Percentiles rank a stretch among this genome's conserved stretches.
These are phyloP conservation scores for Drepana falcataria DNA, from an alignment of 2,888 invertebrate species.

Conservation along the genomic window DNA sequence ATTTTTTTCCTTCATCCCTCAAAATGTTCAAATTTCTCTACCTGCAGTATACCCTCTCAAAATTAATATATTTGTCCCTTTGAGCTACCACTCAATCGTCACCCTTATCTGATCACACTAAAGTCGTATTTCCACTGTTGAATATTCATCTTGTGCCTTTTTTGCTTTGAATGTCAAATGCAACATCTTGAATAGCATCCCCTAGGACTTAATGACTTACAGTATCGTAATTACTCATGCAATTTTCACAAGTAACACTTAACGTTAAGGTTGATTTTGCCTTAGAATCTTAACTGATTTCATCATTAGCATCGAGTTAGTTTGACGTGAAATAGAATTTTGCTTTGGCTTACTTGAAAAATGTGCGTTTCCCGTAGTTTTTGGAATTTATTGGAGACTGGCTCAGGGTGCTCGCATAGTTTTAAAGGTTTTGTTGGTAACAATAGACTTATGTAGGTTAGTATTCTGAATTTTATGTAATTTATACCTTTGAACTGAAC, in stretches of 20 bases:
- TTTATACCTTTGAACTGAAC: background rate
- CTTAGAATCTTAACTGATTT: constrained; percentile 19
- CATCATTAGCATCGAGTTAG: constrained; percentile 32
- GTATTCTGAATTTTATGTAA: constrained; percentile 16
- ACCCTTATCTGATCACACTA: constrained; percentile 21
- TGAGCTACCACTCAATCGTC: constrained; percentile 13
- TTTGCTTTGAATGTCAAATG: constrained; percentile 22
- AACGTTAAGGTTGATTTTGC: constrained; percentile 33
- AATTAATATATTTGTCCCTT: constrained; percentile 17
- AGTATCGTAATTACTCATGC: constrained; percentile 36
- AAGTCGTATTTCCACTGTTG: constrained; percentile 17
- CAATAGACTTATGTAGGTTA: constrained; percentile 14
- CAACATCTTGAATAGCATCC: constrained; percentile 75
- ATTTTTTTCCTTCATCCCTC: constrained; percentile 72
- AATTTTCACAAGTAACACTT: constrained; percentile 32
- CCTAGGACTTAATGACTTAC: constrained; percentile 66
- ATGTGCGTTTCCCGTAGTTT: constrained; percentile 68
- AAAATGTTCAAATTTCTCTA: constrained; percentile 75
- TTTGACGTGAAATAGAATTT: constrained; percentile 47
- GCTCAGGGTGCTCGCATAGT: constrained; percentile 29
- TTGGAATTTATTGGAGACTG: constrained; percentile 50
- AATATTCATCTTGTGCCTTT: constrained; percentile 31
- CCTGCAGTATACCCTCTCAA: constrained; percentile 52
- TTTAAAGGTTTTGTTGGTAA: constrained; percentile 22
- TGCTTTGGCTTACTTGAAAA: constrained; percentile 57